Evolutionary conservation across 2,888 invertebrate genomes (phyloP).

Genomic region (Chelonus formosanus): DNA sequence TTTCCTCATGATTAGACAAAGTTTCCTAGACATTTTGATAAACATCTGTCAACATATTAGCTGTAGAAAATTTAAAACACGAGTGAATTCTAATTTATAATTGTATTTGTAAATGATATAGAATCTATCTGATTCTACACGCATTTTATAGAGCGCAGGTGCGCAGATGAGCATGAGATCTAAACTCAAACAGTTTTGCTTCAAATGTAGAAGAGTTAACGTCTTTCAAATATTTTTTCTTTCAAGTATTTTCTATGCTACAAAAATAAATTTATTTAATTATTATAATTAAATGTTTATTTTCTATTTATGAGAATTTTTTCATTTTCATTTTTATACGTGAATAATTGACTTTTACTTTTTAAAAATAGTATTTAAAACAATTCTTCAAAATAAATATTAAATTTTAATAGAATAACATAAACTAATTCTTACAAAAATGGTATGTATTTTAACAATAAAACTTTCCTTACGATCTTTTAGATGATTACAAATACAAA

Average conservation of each 20-base stretch:
- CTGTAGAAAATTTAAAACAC: background rate
- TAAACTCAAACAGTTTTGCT: slow-evolving; percentile 11
- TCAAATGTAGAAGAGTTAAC: slow-evolving; percentile 1
- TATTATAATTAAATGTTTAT: too few relatives aligned
- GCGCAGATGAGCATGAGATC: background rate
- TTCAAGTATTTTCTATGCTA: background rate
- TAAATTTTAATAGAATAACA: too few relatives aligned
- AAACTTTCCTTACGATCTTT: too few relatives aligned
- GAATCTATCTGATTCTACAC: slow-evolving; percentile 16
- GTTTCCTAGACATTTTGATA: background rate
- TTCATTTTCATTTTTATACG: too few relatives aligned
- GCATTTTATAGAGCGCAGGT: slow-evolving; percentile 20
- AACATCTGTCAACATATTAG: background rate
- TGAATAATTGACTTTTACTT: too few relatives aligned
- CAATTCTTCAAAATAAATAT: too few relatives aligned
- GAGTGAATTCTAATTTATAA: background rate
- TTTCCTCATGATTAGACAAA: slow-evolving; percentile 1
- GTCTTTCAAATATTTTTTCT: background rate
- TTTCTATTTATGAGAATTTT: too few relatives aligned
- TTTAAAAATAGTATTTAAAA: too few relatives aligned
- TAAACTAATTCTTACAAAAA: too few relatives aligned
- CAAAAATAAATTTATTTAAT: too few relatives aligned
- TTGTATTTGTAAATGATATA: slow-evolving; percentile 1
- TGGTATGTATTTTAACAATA: too few relatives aligned
- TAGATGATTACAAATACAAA: too few relatives aligned